These are phyloP conservation scores for Mionectes olivaceus DNA, from an alignment of 2,797 vertebrate species.

Conservation along the genomic window DNA sequence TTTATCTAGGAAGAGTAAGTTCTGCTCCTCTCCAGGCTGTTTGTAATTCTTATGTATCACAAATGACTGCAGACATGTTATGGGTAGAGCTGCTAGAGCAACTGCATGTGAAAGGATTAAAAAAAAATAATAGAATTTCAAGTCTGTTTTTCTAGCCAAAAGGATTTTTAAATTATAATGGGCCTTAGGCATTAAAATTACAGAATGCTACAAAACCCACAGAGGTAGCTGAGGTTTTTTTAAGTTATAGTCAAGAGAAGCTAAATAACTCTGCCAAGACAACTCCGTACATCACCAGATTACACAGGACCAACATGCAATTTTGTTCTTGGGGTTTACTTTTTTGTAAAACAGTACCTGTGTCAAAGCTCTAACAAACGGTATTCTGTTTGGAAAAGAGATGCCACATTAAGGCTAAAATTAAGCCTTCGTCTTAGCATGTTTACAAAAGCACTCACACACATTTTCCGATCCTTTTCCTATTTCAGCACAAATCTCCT, in stretches of 20 bases:
- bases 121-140: neutral
- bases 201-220: neutral
- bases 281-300: neutral
- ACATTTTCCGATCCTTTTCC: neutral
- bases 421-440: neutral
- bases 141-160: neutral
- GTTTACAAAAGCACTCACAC: neutral
- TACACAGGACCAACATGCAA: fast-evolving
- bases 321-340: neutral
- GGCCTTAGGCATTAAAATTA: neutral
- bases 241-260: neutral
- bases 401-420: neutral
- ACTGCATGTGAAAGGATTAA: fast-evolving
- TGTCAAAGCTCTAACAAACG: neutral
- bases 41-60: fast-evolving
- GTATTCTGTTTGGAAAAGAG: neutral
- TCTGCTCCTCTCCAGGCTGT: neutral
- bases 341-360: neutral
- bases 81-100: neutral
- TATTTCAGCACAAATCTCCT: neutral
- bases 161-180: neutral
- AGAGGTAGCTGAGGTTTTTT: fast-evolving
- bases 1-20: neutral
- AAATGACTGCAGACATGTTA: neutral
- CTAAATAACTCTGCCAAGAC: neutral